Evolutionary conservation across 2,113 vertebrate species (phyloP).

Genomic region (Gasterosteus aculeatus): DNA sequence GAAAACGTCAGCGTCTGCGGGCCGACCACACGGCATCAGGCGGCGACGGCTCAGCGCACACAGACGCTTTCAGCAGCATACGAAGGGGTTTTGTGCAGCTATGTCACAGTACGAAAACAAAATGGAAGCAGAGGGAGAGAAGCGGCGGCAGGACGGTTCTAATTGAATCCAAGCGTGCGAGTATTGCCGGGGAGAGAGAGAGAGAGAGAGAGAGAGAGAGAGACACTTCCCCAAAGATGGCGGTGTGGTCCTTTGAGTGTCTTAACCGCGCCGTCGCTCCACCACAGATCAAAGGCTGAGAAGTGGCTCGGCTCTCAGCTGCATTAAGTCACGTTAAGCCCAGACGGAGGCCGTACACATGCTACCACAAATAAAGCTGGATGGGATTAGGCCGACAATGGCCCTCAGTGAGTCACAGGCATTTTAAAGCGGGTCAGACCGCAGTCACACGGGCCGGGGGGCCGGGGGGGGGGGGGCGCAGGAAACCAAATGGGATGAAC

Average conservation of each 20-base stretch:
- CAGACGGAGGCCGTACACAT: slow-evolving; percentile 70
- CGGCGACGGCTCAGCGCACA: slow-evolving; percentile 30
- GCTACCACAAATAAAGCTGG: slow-evolving; percentile 74
- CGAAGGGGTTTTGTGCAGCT: slow-evolving; percentile 31
- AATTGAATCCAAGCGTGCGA: slow-evolving; percentile 20
- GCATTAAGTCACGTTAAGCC: slow-evolving; percentile 75
- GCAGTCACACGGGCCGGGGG: slow-evolving; percentile 20
- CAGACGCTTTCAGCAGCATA: slow-evolving; percentile 50
- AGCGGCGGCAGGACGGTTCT: not conserved
- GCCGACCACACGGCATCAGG: slow-evolving; percentile 60
- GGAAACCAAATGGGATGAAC: slow-evolving; percentile 31
- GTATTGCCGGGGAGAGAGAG: slow-evolving; percentile 22
- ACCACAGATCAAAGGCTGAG: slow-evolving; percentile 72
- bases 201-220: no score
- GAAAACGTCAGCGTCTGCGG: slow-evolving; percentile 74
- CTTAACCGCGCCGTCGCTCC: slow-evolving; percentile 60
- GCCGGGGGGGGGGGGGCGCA: not conserved
- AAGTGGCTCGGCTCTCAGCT: slow-evolving; percentile 65
- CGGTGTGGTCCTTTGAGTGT: slow-evolving; percentile 59
- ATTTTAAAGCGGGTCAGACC: slow-evolving; percentile 63
- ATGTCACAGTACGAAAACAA: slow-evolving; percentile 18
- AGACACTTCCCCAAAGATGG: slow-evolving; percentile 47
- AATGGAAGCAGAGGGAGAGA: not conserved
- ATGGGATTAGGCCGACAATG: slow-evolving; percentile 74
- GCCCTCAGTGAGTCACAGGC: slow-evolving; percentile 60